Evolutionary conservation across 2,113 vertebrate genomes (phyloP).

Genomic region (Xenopus borealis): DNA sequence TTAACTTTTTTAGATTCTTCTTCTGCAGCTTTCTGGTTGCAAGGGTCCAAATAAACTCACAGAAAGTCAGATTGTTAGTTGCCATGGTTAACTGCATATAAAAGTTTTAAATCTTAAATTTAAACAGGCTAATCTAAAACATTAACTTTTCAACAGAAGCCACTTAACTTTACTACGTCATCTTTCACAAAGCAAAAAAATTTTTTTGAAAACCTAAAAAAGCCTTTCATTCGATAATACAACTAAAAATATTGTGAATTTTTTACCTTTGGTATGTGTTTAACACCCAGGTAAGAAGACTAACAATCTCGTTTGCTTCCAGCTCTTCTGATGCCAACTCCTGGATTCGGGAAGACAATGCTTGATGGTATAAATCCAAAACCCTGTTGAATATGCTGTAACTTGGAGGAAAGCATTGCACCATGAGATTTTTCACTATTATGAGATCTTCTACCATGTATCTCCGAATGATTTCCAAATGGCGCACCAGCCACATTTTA

Average conservation of each 20-base stretch:
- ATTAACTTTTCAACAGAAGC: too few relatives aligned
- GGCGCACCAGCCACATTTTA: constrained; percentile 97
- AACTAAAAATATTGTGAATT: background rate
- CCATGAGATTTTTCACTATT: constrained; percentile 86
- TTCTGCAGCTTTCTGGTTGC: too few relatives aligned
- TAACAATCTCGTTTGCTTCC: constrained; percentile 95
- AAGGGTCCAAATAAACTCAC: too few relatives aligned
- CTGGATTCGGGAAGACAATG: constrained; percentile 79
- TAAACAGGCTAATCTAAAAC: too few relatives aligned
- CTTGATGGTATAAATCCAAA: constrained; percentile 83
- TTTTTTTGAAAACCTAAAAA: too few relatives aligned
- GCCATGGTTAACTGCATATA: too few relatives aligned
- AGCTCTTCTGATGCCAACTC: constrained; percentile 87
- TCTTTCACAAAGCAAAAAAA: too few relatives aligned
- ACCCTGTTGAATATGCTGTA: constrained; percentile 86
- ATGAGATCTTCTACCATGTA: constrained; percentile 89
- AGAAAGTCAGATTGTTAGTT: too few relatives aligned
- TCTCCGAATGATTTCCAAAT: constrained; percentile 89
- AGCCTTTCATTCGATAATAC: too few relatives aligned
- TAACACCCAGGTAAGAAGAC: constrained; percentile 89
- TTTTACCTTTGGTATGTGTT: constrained; percentile 90
- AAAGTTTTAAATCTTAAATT: too few relatives aligned
- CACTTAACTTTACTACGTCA: too few relatives aligned
- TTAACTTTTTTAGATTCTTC: too few relatives aligned
- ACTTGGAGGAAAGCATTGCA: constrained; percentile 88